Evolutionary conservation across 2,888 invertebrate genomes (phyloP).

Genomic region (Nesidiocoris tenuis): DNA sequence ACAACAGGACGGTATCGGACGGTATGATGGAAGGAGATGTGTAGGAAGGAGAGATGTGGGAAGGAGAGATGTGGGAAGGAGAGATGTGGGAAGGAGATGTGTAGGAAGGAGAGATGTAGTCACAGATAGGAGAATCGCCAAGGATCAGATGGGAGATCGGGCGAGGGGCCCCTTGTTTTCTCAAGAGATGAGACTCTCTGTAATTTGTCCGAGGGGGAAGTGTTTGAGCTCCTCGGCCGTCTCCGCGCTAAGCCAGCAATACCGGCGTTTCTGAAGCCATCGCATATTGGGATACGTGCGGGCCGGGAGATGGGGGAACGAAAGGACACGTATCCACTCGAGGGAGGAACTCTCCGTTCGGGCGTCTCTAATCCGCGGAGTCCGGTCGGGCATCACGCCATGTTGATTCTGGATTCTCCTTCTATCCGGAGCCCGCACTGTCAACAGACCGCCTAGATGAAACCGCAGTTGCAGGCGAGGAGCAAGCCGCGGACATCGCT

Average conservation of each 20-base stretch:
- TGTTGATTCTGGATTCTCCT: slow-evolving; percentile 39
- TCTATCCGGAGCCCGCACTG: slow-evolving; percentile 27
- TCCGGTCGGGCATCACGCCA: slow-evolving; percentile 28
- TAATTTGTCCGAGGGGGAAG: slow-evolving; percentile 21
- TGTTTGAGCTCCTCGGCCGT: neutral
- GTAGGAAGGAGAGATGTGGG: no score
- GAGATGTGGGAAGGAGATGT: no score
- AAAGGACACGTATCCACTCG: neutral
- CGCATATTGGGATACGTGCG: neutral
- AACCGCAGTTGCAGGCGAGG: neutral
- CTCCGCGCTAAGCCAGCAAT: neutral
- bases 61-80: neutral
- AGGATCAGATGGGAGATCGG: neutral
- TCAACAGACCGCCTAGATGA: slow-evolving; percentile 7
- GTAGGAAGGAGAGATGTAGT: neutral
- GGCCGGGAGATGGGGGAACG: neutral
- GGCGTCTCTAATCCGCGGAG: slow-evolving; percentile 21
- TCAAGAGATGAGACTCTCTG: slow-evolving; percentile 34
- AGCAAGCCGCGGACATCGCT: no score
- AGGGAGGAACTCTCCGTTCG: slow-evolving; percentile 4
- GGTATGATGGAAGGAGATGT: neutral
- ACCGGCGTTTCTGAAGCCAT: neutral
- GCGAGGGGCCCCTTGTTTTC: slow-evolving; percentile 20
- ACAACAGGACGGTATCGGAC: neutral
- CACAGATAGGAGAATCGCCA: neutral